These are phyloP conservation scores for Chironomus riparius DNA, from an alignment of 2,888 invertebrate genomes.

Conservation along the genomic window DNA sequence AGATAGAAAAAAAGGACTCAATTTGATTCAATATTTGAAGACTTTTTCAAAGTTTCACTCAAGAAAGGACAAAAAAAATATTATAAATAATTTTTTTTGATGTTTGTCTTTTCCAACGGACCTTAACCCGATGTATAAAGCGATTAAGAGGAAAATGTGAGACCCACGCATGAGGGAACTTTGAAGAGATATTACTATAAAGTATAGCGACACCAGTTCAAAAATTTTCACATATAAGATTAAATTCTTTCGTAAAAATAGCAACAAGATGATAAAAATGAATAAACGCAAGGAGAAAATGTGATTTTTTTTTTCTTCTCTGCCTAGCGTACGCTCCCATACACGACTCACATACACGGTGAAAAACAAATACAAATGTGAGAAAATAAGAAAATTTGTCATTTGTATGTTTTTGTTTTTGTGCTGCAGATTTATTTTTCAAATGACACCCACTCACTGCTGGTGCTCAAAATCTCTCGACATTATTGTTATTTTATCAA, in stretches of 20 bases:
- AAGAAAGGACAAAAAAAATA: no score
- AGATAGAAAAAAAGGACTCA: neutral
- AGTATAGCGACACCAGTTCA: neutral
- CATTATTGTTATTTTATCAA: no score
- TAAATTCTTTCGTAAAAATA: slow-evolving; percentile 24
- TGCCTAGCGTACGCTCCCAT: neutral
- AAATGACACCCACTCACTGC: neutral
- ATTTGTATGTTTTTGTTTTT: neutral
- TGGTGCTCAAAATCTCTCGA: no score
- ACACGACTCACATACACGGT: neutral
- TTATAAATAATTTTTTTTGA: no score
- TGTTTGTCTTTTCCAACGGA: no score
- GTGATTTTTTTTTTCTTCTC: slow-evolving; percentile 2
- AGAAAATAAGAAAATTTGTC: neutral
- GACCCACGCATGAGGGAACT: neutral
- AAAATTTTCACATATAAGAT: neutral
- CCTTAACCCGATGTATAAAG: no score
- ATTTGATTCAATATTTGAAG: neutral
- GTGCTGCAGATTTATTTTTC: neutral
- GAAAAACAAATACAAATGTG: neutral
- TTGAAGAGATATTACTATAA: neutral
- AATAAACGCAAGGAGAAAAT: slow-evolving; percentile 11
- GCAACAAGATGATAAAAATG: slow-evolving; percentile 25
- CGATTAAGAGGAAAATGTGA: no score
- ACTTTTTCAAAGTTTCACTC: neutral